Base-by-base conservation (phyloP, 1,140 invertebrate genomes). In the Cydia fagiglandana region DNA sequence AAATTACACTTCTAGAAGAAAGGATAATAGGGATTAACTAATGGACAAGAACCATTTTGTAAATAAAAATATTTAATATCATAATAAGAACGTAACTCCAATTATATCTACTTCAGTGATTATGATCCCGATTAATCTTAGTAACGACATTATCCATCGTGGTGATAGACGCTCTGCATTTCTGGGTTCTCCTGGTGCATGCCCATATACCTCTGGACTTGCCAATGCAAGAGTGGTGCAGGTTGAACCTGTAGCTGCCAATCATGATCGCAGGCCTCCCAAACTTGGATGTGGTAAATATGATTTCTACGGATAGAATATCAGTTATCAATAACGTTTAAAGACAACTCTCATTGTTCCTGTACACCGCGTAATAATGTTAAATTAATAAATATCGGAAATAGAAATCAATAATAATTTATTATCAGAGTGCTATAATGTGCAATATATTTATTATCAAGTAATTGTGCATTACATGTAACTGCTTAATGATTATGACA, bases 231-330 rank as follows among this genome's bases (percentile, higher is more conserved):
- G 64, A 38, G 28, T 30, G 24, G 30, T 68, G 61, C 50, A 68
- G 56, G 30, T 77, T 73, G 41, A 24, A 73, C 3, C 73, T 13
- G n/a, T 47, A 73, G 9, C 41, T 24, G n/a, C 73, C 73, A 4
- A 73, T 73, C 45, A 41, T 13, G 9, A 73, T 73, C 15, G 38
- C 81, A 0, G 84, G 83, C 45, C 79, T 82, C 2, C 84, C 84
- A 28, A 73, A 79, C 15, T 81, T 79, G 1, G 85, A 83, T 34
- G 45, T 77, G 1, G 81, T 80, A 17, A 81, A 85, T 28, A 82
- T 61, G 6, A 75, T 50, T 10, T 78, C 80, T 81, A 68, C 10
- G 30, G n/a, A 68, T 41, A 34, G 12, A 15, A 50, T 50, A 50
- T 4, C 47, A 41, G 5, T 7, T 41, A 30, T 30, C 30, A 30